These are phyloP conservation scores for Apodemus agrarius DNA, from an alignment of 2,797 vertebrate species.

Conservation along the genomic window DNA sequence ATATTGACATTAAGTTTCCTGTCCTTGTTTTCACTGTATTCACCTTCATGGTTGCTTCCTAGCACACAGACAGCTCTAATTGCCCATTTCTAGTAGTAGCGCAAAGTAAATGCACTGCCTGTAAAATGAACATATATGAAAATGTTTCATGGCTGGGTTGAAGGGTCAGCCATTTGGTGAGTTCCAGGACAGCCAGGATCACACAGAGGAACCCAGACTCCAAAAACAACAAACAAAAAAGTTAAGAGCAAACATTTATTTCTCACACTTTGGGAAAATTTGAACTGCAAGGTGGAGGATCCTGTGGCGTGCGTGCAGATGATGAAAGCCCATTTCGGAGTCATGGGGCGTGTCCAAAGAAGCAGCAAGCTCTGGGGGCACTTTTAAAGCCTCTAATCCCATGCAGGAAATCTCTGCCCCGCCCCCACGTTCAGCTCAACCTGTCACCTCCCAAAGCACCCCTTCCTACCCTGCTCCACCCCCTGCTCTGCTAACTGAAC, in stretches of 20 bases:
- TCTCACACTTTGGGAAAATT: neutral
- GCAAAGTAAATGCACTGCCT: slow-evolving; percentile 2
- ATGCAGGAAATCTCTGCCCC: neutral
- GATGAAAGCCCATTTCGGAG: neutral
- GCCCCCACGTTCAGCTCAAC: neutral
- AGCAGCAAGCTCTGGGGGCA: neutral
- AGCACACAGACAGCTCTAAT: neutral
- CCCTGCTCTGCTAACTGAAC: neutral
- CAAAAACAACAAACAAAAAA: neutral
- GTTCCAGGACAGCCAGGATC: neutral
- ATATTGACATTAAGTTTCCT: neutral
- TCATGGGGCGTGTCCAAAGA: neutral
- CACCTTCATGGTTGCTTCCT: neutral
- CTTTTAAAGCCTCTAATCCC: neutral
- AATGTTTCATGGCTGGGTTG: neutral
- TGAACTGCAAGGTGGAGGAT: neutral
- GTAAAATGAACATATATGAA: neutral
- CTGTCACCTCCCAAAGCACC: too few relatives aligned
- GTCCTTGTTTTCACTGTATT: neutral
- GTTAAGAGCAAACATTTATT: neutral
- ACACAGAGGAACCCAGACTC: neutral
- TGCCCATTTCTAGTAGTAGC: neutral
- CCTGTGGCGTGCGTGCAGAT: neutral
- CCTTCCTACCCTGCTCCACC: neutral
- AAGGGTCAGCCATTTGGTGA: neutral